A percentile compares a stretch with the other conserved stretches of the same genome.
Evolutionary conservation across 2,113 vertebrate genomes (phyloP).

Genomic region (Penelope pileata): DNA sequence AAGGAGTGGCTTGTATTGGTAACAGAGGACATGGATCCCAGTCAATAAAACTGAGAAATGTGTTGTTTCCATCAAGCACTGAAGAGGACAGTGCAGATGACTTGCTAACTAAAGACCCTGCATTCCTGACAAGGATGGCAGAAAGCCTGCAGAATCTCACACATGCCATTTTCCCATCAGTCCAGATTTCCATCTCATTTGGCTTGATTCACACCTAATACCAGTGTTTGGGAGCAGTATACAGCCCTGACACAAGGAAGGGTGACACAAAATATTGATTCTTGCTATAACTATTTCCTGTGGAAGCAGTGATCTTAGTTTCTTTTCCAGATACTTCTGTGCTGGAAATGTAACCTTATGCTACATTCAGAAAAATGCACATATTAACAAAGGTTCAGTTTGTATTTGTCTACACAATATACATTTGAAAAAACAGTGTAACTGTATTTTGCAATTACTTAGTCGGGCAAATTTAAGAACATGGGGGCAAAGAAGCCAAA

Average conservation of each 20-base stretch:
- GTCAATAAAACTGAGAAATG: neutral
- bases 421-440: neutral
- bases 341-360: neutral
- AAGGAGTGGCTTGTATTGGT: neutral
- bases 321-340: neutral
- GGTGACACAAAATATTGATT: neutral
- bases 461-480: neutral
- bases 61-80: slow-evolving; percentile 19
- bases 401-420: neutral
- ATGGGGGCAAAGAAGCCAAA: neutral
- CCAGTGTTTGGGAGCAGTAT: neutral
- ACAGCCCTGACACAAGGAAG: neutral
- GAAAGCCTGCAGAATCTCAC: slow-evolving; percentile 2
- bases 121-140: slow-evolving; percentile 26
- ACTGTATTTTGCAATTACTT: neutral
- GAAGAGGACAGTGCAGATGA: neutral
- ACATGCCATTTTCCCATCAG: neutral
- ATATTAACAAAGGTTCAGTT: neutral
- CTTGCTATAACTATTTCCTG: neutral
- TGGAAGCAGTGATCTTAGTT: neutral
- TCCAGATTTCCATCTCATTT: neutral
- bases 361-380: neutral
- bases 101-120: neutral
- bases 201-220: neutral
- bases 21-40: neutral